Evolutionary conservation across 2,888 invertebrate species (phyloP).

Genomic region (Nymphalis c-album): DNA sequence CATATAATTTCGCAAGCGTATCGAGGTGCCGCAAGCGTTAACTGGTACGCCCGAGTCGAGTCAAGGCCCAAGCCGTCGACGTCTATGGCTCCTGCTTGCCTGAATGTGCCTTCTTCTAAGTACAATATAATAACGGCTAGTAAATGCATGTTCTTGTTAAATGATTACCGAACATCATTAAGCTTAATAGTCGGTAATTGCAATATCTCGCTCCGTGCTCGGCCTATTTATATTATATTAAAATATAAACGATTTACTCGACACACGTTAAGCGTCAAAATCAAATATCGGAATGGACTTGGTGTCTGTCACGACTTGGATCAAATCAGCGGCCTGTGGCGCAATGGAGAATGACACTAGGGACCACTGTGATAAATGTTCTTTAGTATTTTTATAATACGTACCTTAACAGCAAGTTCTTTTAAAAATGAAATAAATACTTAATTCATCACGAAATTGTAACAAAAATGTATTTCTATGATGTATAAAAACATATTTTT

Average conservation of each 20-base stretch:
- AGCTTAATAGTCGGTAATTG: not conserved
- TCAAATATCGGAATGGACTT: not conserved
- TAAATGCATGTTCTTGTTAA: not conserved
- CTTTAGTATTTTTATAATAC: not conserved
- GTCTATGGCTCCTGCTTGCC: conserved; percentile 82
- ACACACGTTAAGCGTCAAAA: not conserved
- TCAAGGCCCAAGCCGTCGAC: conserved; percentile 69
- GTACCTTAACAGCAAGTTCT: not conserved
- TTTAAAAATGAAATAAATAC: not conserved
- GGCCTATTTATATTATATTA: not conserved
- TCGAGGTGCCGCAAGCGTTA: conserved; percentile 76
- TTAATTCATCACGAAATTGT: no score
- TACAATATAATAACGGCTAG: conserved; percentile 5
- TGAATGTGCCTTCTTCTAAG: conserved; percentile 11
- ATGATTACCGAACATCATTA: not conserved
- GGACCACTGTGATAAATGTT: not conserved
- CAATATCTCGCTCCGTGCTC: not conserved
- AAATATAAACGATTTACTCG: not conserved
- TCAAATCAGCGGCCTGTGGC: conserved; percentile 5
- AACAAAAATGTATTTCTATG: no score
- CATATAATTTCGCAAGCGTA: conserved; percentile 79
- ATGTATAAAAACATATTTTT: no score
- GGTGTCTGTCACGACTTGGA: conserved; percentile 8
- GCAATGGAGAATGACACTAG: not conserved
- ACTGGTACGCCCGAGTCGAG: conserved; percentile 73